Base-by-base conservation (phyloP, 2,797 vertebrate species). In the Gambelia wislizenii region DNA sequence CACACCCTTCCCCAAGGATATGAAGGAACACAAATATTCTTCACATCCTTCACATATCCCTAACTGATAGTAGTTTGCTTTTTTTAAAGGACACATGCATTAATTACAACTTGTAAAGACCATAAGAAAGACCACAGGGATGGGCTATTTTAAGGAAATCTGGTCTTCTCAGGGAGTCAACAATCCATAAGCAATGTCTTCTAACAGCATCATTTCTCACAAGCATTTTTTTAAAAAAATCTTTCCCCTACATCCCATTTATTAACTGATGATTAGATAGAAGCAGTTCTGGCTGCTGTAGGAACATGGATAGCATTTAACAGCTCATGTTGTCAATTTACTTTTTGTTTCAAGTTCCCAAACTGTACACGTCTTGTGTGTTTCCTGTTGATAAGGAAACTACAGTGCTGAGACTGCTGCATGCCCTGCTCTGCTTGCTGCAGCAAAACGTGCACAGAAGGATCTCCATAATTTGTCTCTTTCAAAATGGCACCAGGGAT, bases 321-420 rank as follows among this genome's bases (percentile, higher is more conserved):
- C 69, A 91, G 81, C 84, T 86, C 78, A 1, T 16, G 89, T 90
- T 83, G 54, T 90, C 33, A 87, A 93, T 93, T 0, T 52, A 47
- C 22, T 92, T 30, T 85, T 94, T 64, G 0, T 93, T 89, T 77
- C 0, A 0, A 87, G 88, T n/a, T 64, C 61, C 85, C 69, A 83
- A 92, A 87, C 83, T 89, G 61, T 77, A 76, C 75, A 77, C 22
- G 3, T 12, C 30, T 33, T 6, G n/a, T 87, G 91, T 95, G 93
- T 44, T 92, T 92, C 44, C 86, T 91, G 89, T 89, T 94, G 95
- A 94, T 96, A 96, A 95, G 93, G 64, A 84, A 87, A 93, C 85
- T 84, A 12, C 10, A 42, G n/a, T 78, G 69, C 91, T 87, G 75
- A 93, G 83, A 89, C 83, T 84, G 42, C 0, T 6, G 1, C 36